Evolutionary conservation across 2,888 invertebrate species (phyloP), one percentile per base, ranked within the genome.

Genomic region (Hydraecia micacea): DNA sequence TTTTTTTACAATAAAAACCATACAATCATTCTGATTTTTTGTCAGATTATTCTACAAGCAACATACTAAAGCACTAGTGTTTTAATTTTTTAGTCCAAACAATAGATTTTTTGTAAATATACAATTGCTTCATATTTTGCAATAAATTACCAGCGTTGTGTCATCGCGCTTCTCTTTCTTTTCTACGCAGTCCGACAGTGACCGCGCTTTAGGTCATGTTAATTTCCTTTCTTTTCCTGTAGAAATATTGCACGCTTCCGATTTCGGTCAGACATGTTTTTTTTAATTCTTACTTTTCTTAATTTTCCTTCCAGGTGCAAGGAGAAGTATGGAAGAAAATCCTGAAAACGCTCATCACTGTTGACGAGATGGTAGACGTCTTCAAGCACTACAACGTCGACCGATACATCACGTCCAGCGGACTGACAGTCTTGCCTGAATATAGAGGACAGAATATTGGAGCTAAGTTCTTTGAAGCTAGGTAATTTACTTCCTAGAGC

Each of bases 361-460:
- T 94, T 0, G 96, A 96, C 68, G 86, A 89, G 28, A 62, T 93
- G 78, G 91, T 93, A 4, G 90, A 97, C 79, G 90, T 96, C 0
- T 97, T 95, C 88, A 69, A 93, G 1, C 86, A 91, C 6, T 97
- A 93, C 87, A 91, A 91, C 0, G 93, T 96, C 0, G 93, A 95
- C 32, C 90, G 82, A 28, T 96, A 93, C 85, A 65, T 97, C 83
- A 92, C 95, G 0, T 95, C 95, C 0, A 95, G 95, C 52, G 97
- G 97, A 0, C 89, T 97, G 72, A 95, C 95, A 0, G 97, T 97
- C 0, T 73, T 92, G 28, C 94, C 93, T 0, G 90, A 89, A 5
- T 93, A 93, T 72, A 86, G 97, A 13, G 97, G 97, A 0, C 96
- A 96, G 91, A 97, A 96, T 78, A 95, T 97, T 2, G 97, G 96